Percentiles rank a stretch among this genome's conserved stretches.
These are phyloP conservation scores for Calliphora vicina DNA, from an alignment of 1,140 invertebrate genomes.

Conservation along the genomic window DNA sequence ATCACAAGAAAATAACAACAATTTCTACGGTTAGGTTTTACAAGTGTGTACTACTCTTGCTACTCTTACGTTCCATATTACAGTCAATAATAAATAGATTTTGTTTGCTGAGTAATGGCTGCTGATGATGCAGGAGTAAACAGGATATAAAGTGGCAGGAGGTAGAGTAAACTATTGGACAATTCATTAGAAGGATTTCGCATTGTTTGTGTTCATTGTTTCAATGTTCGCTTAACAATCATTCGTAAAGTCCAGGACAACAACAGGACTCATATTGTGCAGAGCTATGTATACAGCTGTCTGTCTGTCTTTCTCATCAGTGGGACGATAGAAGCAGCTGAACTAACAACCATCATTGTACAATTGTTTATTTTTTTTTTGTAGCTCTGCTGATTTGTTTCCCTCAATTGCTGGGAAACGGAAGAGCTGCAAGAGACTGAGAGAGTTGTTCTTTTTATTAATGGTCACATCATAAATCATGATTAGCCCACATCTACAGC, in stretches of 20 bases:
- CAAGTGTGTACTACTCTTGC: too few relatives aligned
- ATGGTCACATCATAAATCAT: conserved; percentile 33
- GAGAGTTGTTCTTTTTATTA: conserved; percentile 6
- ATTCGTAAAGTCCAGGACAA: background rate
- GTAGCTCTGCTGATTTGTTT: background rate
- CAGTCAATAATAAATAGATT: background rate
- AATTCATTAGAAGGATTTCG: conserved; percentile 12
- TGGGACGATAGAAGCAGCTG: background rate
- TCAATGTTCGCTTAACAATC: background rate
- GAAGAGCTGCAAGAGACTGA: background rate
- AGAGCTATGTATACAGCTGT: background rate
- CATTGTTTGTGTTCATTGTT: background rate
- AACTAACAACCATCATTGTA: background rate
- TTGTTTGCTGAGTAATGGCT: background rate
- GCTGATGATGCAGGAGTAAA: background rate
- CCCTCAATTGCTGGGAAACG: background rate
- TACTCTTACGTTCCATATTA: background rate
- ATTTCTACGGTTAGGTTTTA: too few relatives aligned
- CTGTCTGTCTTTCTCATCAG: background rate
- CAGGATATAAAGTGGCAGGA: background rate
- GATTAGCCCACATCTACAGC: conserved; percentile 2
- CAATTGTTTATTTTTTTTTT: background rate
- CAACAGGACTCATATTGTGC: background rate
- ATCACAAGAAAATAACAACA: background rate
- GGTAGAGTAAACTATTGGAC: background rate